Percentiles rank a stretch among this genome's conserved stretches.
Conservation (phyloP, 2,113 vertebrate genomes). For the Chauna torquata region DNA sequence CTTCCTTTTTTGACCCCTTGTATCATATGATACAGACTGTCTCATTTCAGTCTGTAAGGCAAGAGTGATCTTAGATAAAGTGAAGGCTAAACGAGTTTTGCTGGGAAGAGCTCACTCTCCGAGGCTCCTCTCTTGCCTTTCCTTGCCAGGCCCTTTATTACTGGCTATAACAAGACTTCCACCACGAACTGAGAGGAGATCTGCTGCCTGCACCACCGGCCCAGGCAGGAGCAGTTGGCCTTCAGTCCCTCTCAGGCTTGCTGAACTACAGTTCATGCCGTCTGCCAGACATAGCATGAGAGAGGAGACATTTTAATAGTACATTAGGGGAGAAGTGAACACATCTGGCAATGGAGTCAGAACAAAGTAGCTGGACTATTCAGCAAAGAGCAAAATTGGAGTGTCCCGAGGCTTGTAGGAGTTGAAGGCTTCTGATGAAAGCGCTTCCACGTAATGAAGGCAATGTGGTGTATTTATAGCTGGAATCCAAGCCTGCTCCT, state of each 20-base stretch:
- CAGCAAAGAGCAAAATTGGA: not conserved
- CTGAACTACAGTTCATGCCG: not conserved
- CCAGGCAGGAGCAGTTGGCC: not conserved
- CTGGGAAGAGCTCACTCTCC: not conserved
- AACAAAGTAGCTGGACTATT: not conserved
- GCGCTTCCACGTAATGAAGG: rapidly evolving
- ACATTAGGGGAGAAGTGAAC: not conserved
- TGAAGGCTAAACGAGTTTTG: not conserved
- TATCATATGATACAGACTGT: not conserved
- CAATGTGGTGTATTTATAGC: not conserved
- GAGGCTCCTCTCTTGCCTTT: not conserved
- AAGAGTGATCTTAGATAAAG: not conserved
- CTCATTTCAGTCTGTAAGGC: not conserved
- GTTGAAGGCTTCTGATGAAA: not conserved
- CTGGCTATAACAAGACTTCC: not conserved
- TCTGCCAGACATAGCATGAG: not conserved
- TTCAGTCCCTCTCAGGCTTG: not conserved
- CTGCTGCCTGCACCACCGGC: not conserved
- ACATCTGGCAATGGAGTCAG: not conserved
- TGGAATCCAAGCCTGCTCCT: not conserved
- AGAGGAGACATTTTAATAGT: not conserved
- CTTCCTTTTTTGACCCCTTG: not conserved
- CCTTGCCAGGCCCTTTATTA: not conserved
- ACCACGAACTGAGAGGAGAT: not conserved
- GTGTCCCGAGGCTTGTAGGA: not conserved